Evolutionary conservation across 2,888 invertebrate species (phyloP).

Genomic region (Hipparchia semele): DNA sequence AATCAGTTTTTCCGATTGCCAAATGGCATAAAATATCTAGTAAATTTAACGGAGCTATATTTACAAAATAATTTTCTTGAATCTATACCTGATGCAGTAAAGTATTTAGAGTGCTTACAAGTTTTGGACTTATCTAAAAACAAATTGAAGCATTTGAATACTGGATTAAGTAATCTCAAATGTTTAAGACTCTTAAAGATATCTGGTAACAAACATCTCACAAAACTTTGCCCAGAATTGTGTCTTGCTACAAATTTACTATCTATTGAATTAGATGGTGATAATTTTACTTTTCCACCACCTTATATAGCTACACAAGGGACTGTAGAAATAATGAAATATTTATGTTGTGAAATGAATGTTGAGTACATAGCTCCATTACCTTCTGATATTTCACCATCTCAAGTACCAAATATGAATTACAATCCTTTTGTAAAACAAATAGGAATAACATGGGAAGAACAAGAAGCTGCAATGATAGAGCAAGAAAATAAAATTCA

Average conservation of each 20-base stretch:
- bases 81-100: constrained; percentile 86
- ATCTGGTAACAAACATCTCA: constrained; percentile 82
- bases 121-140: constrained; percentile 89
- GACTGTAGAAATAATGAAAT: constrained; percentile 86
- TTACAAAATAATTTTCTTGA: constrained; percentile 88
- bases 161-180: constrained; percentile 84
- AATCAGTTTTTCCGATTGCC: constrained; percentile 86
- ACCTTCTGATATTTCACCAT: constrained; percentile 53
- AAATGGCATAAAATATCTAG: constrained; percentile 85
- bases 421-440: constrained; percentile 63
- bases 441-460: constrained; percentile 78
- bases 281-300: constrained; percentile 86
- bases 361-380: constrained; percentile 76
- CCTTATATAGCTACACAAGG: constrained; percentile 83
- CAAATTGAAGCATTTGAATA: constrained; percentile 85
- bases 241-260: constrained; percentile 85
- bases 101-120: constrained; percentile 84
- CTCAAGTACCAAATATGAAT: constrained; percentile 59
- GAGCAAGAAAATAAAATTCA: constrained; percentile 86
- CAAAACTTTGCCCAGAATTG: constrained; percentile 85
- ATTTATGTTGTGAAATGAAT: constrained; percentile 77
- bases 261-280: constrained; percentile 84
- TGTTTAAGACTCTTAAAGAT: constrained; percentile 85
- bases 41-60: constrained; percentile 88
- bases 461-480: constrained; percentile 84